phyloP scores from a whole-genome alignment of 2,888 invertebrate species.

The Cremastinae sp. region DNA sequence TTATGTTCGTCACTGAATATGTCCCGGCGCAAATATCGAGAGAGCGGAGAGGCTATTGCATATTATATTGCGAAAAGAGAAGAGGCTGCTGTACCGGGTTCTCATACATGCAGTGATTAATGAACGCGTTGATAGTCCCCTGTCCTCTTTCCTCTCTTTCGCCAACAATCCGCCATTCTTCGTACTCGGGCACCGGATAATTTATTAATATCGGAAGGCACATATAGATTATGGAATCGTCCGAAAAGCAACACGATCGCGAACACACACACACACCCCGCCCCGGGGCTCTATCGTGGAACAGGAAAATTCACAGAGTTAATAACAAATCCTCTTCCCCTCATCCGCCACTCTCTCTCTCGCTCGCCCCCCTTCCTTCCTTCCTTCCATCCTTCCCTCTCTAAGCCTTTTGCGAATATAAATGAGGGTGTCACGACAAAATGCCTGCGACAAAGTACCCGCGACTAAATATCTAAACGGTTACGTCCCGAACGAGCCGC shows the following conservation, averaged over 20 bases:
- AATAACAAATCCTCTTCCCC: constrained; percentile 15
- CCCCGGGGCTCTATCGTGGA: background rate
- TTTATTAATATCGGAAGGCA: constrained; percentile 74
- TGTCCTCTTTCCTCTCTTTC: background rate
- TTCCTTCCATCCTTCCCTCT: no score
- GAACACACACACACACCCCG: constrained; percentile 1
- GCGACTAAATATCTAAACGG: no score
- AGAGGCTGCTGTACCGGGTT: constrained; percentile 41
- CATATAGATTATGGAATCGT: constrained; percentile 37
- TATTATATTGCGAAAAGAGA: constrained; percentile 27
- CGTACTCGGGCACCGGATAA: constrained; percentile 66
- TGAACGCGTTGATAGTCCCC: constrained; percentile 71
- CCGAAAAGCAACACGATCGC: constrained; percentile 22
- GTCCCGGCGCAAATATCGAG: no score
- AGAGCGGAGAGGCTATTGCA: no score
- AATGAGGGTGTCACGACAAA: no score
- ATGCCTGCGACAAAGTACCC: no score
- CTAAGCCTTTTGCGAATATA: no score
- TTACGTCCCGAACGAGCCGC: no score
- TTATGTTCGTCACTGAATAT: no score
- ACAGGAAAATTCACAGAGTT: constrained; percentile 36
- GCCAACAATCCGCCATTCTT: constrained; percentile 5
- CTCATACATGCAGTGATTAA: constrained; percentile 72
- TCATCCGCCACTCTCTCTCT: no score
- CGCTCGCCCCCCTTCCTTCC: background rate